phyloP scores from a whole-genome alignment of 2,888 invertebrate genomes.

The Lysandra bellargus region DNA sequence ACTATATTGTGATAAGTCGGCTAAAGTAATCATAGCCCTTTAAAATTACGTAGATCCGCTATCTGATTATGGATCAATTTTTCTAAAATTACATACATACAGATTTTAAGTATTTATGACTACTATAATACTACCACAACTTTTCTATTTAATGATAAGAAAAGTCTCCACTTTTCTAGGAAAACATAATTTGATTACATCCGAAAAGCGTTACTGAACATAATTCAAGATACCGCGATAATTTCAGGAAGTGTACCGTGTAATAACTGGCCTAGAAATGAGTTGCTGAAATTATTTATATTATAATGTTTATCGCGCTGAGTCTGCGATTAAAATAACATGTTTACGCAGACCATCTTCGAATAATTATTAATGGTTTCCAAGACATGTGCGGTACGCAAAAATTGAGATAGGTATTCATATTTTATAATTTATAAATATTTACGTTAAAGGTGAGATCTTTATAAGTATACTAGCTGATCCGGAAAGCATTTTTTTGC shows the following conservation, averaged over 20 bases:
- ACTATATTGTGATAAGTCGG: background rate
- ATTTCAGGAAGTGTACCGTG: background rate
- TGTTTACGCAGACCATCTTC: constrained; percentile 26
- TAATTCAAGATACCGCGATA: background rate
- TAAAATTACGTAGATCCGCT: no score
- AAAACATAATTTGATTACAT: no score
- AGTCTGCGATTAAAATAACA: constrained; percentile 26
- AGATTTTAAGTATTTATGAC: no score
- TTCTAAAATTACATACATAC: no score
- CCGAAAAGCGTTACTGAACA: no score
- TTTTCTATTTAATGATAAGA: no score
- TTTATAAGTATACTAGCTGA: background rate
- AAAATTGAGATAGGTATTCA: constrained; percentile 10
- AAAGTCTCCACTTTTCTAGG: no score
- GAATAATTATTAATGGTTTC: constrained; percentile 26
- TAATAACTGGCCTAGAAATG: constrained; percentile 17
- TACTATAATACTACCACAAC: no score
- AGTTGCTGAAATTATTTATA: constrained; percentile 25
- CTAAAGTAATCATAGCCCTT: no score
- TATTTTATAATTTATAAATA: background rate
- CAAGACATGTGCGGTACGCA: background rate
- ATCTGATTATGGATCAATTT: no score
- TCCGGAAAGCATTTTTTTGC: background rate
- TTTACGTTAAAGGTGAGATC: background rate
- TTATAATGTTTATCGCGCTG: constrained; percentile 23